phyloP scores from a whole-genome alignment of 2,888 invertebrate species.

The Coremacera marginata region DNA sequence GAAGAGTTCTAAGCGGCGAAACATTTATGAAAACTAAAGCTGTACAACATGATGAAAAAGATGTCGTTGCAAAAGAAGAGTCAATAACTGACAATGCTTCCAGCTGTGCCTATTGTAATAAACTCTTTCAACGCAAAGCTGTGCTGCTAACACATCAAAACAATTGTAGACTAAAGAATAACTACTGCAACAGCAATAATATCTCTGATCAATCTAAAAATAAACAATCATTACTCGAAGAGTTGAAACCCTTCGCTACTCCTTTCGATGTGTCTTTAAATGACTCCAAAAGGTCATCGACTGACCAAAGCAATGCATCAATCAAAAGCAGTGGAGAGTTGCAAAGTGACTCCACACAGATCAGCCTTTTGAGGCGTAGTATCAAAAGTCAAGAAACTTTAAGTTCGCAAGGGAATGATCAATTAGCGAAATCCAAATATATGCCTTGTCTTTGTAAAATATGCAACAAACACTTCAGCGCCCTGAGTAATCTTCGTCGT shows the following conservation, averaged over 20 bases:
- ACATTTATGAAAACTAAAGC: constrained; percentile 40
- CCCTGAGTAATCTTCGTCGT: constrained; percentile 66
- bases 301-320: neutral
- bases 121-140: constrained; percentile 79
- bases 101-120: constrained; percentile 75
- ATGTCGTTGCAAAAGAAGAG: constrained; percentile 31
- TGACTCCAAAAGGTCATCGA: neutral
- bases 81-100: constrained; percentile 65
- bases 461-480: constrained; percentile 67
- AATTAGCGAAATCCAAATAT: constrained; percentile 51
- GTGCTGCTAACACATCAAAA: constrained; percentile 80
- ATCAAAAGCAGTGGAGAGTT: neutral
- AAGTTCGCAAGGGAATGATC: constrained; percentile 21
- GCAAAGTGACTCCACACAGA: neutral
- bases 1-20: constrained; percentile 75
- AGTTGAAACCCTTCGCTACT: too few relatives aligned
- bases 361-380: neutral
- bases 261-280: too few relatives aligned
- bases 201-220: neutral
- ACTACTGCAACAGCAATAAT: constrained; percentile 47
- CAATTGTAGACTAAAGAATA: constrained; percentile 73
- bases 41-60: constrained; percentile 24
- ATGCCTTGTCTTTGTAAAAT: constrained; percentile 66
- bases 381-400: neutral
- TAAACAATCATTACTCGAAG: neutral